Conservation (phyloP, 2,113 vertebrate species). For the Malurus melanocephalus region DNA sequence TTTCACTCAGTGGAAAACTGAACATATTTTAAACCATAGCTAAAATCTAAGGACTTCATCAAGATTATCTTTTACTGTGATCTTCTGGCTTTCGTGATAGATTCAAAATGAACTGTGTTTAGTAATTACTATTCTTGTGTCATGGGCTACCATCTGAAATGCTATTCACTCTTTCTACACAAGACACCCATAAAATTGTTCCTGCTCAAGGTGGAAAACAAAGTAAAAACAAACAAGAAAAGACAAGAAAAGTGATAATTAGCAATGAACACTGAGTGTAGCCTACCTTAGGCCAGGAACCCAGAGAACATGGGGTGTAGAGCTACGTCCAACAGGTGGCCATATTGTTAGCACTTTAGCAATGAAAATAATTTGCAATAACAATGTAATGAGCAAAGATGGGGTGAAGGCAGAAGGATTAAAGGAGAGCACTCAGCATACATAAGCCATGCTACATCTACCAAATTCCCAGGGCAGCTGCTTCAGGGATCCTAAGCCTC, state of each 20-base stretch:
- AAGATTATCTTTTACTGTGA: neutral
- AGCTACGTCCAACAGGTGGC: neutral
- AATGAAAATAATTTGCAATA: slow-evolving; percentile 12
- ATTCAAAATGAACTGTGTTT: neutral
- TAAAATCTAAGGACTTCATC: neutral
- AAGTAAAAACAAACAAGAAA: neutral
- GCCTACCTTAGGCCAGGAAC: neutral
- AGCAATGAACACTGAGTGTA: neutral
- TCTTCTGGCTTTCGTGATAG: neutral
- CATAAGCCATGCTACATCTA: slow-evolving; percentile 23
- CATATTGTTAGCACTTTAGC: neutral
- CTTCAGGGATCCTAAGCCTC: slow-evolving; percentile 36
- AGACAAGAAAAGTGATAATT: neutral
- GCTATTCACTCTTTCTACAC: neutral
- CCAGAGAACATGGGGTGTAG: neutral
- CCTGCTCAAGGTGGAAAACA: neutral
- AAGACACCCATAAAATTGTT: neutral
- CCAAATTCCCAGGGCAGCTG: slow-evolving; percentile 58
- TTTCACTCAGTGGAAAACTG: neutral
- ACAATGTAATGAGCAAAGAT: slow-evolving; percentile 34
- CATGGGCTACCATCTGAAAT: neutral
- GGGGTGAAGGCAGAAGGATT: slow-evolving; percentile 40
- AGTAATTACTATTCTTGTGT: neutral
- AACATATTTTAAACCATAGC: neutral
- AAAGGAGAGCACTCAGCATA: neutral